Conservation (phyloP, 2,888 invertebrate genomes). For the Embidobia sp. region DNA sequence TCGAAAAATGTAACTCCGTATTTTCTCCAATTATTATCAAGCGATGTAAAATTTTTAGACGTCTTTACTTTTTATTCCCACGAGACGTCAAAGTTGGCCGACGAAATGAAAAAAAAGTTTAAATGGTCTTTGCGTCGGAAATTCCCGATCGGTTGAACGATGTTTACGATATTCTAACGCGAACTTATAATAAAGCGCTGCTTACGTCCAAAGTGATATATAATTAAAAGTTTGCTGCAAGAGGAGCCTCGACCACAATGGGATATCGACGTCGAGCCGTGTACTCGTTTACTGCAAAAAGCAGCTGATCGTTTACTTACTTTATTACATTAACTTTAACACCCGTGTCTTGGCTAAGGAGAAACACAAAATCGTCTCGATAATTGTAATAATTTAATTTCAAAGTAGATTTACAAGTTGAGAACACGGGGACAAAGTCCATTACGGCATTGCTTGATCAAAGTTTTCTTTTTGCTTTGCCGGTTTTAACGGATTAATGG, state of each 20-base stretch:
- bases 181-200: slow-evolving; percentile 64
- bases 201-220: slow-evolving; percentile 61
- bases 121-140: slow-evolving; percentile 54
- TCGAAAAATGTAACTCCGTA: too few species aligned
- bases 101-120: slow-evolving; percentile 61
- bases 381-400: slow-evolving; percentile 32
- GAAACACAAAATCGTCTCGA: slow-evolving; percentile 8
- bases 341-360: slow-evolving; percentile 7
- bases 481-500: not conserved
- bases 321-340: slow-evolving; percentile 31
- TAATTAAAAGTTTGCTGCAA: slow-evolving; percentile 65
- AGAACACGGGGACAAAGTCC: not conserved
- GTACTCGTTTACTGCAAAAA: slow-evolving; percentile 45
- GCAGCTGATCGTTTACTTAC: slow-evolving; percentile 46
- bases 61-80: slow-evolving; percentile 32
- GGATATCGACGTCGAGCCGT: slow-evolving; percentile 39
- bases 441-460: slow-evolving; percentile 7
- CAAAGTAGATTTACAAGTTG: slow-evolving; percentile 23
- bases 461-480: not conserved
- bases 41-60: slow-evolving; percentile 23
- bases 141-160: slow-evolving; percentile 58
- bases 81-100: slow-evolving; percentile 43
- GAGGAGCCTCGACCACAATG: slow-evolving; percentile 48
- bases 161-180: slow-evolving; percentile 65
- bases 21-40: slow-evolving; percentile 14